Evolutionary conservation across 2,888 invertebrate genomes (phyloP).

Genomic region (Bugulina stolonifera): DNA sequence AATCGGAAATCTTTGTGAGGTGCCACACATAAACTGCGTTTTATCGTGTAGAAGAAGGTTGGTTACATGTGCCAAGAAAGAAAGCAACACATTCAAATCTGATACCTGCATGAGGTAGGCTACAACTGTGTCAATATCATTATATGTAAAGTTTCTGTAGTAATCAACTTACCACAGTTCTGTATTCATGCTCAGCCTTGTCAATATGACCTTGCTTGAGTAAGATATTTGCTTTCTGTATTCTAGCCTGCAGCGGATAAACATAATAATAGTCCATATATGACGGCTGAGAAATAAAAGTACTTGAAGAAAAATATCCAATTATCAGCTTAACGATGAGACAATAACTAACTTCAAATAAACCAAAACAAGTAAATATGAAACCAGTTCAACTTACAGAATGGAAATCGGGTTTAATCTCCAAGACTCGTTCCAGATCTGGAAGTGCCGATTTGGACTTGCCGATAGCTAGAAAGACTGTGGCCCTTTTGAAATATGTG

Average conservation of each 20-base stretch:
- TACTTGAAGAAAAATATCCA: too few relatives aligned
- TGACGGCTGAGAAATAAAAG: not conserved
- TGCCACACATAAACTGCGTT: too few relatives aligned
- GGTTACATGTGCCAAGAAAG: too few relatives aligned
- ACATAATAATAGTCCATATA: not conserved
- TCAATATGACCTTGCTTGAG: constrained; percentile 80
- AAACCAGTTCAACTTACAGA: constrained; percentile 64
- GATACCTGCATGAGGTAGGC: too few relatives aligned
- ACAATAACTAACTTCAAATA: too few relatives aligned
- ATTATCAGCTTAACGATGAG: too few relatives aligned
- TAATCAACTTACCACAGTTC: constrained; percentile 69
- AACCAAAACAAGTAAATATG: not conserved
- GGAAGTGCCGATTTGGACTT: constrained; percentile 89
- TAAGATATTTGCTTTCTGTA: constrained; percentile 79
- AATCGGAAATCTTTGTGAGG: too few relatives aligned
- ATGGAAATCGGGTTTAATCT: constrained; percentile 88
- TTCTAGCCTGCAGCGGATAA: constrained; percentile 57
- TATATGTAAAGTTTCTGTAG: too few relatives aligned
- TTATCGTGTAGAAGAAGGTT: too few relatives aligned
- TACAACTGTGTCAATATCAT: too few relatives aligned
- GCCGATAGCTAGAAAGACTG: constrained; percentile 89
- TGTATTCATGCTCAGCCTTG: constrained; percentile 74
- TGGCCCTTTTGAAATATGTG: constrained; percentile 90
- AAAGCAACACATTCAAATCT: too few relatives aligned
- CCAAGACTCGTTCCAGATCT: constrained; percentile 85